These are phyloP conservation scores for Prunella himalayana DNA, from an alignment of 2,113 vertebrate genomes.

Conservation along the genomic window DNA sequence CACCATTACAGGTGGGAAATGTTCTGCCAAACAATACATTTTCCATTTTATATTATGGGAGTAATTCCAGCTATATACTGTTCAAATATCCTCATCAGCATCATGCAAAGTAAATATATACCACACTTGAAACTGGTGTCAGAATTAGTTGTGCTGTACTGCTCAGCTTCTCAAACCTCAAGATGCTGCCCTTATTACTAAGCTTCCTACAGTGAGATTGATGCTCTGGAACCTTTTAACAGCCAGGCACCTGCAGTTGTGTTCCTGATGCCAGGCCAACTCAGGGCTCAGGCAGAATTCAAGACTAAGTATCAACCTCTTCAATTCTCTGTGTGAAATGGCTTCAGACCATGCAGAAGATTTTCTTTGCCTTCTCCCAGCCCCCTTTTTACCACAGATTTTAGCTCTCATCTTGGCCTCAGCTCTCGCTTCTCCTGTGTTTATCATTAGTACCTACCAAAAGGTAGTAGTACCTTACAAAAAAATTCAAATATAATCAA, in stretches of 20 bases:
- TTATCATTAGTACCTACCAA: not conserved
- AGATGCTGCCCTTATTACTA: not conserved
- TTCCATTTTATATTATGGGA: not conserved
- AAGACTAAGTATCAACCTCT: not conserved
- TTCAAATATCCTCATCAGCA: not conserved
- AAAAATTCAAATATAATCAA: not conserved
- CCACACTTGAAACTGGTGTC: not conserved
- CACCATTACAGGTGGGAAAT: not conserved
- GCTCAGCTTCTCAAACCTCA: not conserved
- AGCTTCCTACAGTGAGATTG: not conserved
- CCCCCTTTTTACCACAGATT: not conserved
- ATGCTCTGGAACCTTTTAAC: not conserved
- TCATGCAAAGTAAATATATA: not conserved
- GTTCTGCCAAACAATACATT: not conserved
- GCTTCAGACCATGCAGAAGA: not conserved
- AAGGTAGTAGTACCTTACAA: not conserved
- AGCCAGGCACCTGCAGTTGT: not conserved
- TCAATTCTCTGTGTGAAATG: not conserved
- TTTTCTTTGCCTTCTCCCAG: not conserved
- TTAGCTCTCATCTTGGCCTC: not conserved
- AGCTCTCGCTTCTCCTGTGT: not conserved
- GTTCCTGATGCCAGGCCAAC: not conserved
- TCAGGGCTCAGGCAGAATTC: not conserved
- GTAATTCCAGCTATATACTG: accelerated
- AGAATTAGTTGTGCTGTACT: not conserved